Evolutionary conservation across 2,888 invertebrate genomes (phyloP), one percentile per base, ranked within the genome.

Genomic region (Allygus modestus): DNA sequence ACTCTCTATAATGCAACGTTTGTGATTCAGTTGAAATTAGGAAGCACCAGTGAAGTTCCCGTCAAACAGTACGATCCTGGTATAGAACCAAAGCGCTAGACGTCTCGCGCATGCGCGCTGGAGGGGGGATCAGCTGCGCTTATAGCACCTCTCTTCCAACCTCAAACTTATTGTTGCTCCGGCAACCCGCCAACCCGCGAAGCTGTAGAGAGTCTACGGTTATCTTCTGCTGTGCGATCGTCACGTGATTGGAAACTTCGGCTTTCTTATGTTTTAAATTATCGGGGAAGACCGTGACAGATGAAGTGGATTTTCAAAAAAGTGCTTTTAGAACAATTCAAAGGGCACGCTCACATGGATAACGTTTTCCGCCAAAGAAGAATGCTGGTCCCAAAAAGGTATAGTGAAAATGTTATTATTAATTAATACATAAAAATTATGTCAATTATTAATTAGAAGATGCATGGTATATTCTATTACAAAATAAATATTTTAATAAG

Each of bases 381-480:
- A 84, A 86, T 90, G 81, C 88, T 88, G 51, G 89, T 90, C 83
- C 90, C 90, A 9, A 90, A 90, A 87, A 90, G 90, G 90, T 90
- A 87, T 17, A 9, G 65, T 65, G 65, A 31, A 9, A 51, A 17
- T 17, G 12, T 51, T n/a, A n/a, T n/a, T n/a, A n/a, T n/a, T n/a
- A 9, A 41, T 41, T 41, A 89, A 41, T 41, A 41, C 12, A 41
- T 9, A 41, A 41, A n/a, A n/a, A n/a, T n/a, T n/a, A n/a, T n/a
- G n/a, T n/a, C n/a, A n/a, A n/a, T n/a, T n/a, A n/a, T n/a, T n/a
- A n/a, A n/a, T n/a, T n/a, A n/a, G n/a, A n/a, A n/a, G n/a, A n/a
- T n/a, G n/a, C n/a, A n/a, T n/a, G n/a, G n/a, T n/a, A n/a, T 41
- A 41, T 41, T 41, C 41, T 41, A 5, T 41, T 41, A 41, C 41